A percentile compares a stretch with the other conserved stretches of the same genome.
These are phyloP conservation scores for Hydrolagus affinis DNA, from an alignment of 2,113 vertebrate genomes.

Conservation along the genomic window DNA sequence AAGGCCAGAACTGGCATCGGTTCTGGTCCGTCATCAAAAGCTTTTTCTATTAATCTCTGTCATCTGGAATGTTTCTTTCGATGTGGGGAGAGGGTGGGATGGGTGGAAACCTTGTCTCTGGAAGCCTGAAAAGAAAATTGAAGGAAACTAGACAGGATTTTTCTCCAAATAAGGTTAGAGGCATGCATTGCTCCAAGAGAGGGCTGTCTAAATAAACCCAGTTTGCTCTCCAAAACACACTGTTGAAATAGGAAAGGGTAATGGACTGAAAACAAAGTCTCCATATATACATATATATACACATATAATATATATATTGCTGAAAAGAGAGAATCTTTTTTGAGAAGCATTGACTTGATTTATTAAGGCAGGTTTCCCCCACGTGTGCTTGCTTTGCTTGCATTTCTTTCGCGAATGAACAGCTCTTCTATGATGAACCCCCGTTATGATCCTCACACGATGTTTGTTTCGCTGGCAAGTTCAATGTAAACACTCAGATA, in stretches of 20 bases:
- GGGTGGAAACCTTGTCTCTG: too few relatives aligned
- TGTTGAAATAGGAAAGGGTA: neutral
- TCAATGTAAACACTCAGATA: neutral
- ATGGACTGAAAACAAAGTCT: neutral
- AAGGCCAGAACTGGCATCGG: neutral
- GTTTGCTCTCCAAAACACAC: too few relatives aligned
- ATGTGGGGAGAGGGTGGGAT: too few relatives aligned
- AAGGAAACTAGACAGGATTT: neutral
- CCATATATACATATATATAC: too few relatives aligned
- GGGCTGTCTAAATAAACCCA: neutral
- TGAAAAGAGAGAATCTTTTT: neutral
- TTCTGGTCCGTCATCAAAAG: neutral
- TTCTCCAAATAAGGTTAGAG: neutral
- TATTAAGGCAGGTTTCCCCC: neutral
- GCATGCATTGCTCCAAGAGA: too few relatives aligned
- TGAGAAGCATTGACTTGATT: too few relatives aligned
- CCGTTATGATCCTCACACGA: neutral
- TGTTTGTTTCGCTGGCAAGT: neutral
- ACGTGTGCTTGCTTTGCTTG: neutral
- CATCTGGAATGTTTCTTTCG: conserved; percentile 2
- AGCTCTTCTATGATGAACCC: neutral
- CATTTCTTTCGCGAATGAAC: neutral
- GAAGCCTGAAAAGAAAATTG: too few relatives aligned
- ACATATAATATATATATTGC: too few relatives aligned
- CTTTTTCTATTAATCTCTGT: neutral